Conservation (phyloP, 2,113 vertebrate species). For the rabbit (Oryctolagus cuniculus) region mOryCun1.1 NC_091435.1:160780001-160780500, state of each 20-base stretch:
- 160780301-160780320: neutral
- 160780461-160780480: neutral
- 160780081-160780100: neutral
- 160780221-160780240: constrained; percentile 4
- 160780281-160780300: neutral
- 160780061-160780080: neutral
- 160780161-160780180: neutral
- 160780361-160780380: neutral
- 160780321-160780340: neutral
- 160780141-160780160: neutral
- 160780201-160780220: too few relatives aligned
- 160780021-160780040: neutral
- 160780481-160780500: neutral
- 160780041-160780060: neutral
- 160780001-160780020: neutral
- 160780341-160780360: neutral
- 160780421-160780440: neutral
- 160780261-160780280: neutral
- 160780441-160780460: neutral
- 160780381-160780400: neutral
- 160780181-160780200: neutral
- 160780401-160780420: neutral
- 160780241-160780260: neutral
- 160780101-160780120: neutral
- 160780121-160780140: neutral